Percentiles rank a stretch among this genome's conserved stretches.
These are phyloP conservation scores for Anas bernieri DNA, from an alignment of 2,797 vertebrate genomes.

Conservation along the genomic window DNA sequence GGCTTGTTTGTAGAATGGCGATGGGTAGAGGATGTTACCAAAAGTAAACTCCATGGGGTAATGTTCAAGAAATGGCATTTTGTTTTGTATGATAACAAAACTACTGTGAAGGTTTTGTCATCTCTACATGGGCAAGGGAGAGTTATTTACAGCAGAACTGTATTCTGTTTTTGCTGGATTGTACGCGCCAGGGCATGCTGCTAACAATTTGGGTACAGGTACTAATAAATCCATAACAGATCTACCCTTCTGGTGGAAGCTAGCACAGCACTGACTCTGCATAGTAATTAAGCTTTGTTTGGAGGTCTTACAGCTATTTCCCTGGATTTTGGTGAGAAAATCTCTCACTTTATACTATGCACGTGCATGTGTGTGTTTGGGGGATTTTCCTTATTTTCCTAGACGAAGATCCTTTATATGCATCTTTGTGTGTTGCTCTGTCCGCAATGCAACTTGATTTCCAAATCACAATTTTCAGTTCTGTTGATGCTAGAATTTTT, in stretches of 20 bases:
- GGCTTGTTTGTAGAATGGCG: fast-evolving
- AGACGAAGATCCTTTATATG: neutral
- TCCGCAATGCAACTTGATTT: neutral
- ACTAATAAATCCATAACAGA: neutral
- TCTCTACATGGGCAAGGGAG: neutral
- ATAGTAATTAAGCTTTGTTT: neutral
- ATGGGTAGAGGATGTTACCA: neutral
- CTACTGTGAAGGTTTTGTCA: neutral
- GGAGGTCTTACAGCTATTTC: neutral
- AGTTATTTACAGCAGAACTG: neutral
- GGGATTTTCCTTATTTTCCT: neutral
- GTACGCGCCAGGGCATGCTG: fast-evolving
- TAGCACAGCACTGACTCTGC: neutral
- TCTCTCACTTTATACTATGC: neutral
- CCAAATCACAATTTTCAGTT: neutral
- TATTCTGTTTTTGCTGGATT: neutral
- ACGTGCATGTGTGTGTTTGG: neutral
- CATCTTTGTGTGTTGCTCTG: neutral
- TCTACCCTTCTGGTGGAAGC: neutral
- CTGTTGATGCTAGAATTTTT: neutral
- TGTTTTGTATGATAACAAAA: neutral
- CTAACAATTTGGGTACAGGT: fast-evolving
- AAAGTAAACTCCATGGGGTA: neutral
- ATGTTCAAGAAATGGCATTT: neutral
- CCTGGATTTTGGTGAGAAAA: neutral